Conservation (phyloP, 2,113 vertebrate genomes). For the Upupa epops region DNA sequence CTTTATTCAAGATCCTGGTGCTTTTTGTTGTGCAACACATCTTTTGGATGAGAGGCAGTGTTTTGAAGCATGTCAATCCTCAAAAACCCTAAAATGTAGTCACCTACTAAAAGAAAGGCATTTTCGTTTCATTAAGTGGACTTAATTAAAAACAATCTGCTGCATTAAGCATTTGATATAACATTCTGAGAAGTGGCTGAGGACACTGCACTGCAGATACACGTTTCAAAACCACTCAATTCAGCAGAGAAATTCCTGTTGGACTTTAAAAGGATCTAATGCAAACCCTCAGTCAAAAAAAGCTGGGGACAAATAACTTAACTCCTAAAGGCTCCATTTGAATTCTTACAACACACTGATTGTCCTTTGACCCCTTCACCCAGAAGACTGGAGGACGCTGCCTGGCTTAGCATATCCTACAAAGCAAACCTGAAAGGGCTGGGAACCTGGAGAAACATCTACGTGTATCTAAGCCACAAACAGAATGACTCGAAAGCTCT, state of each 20-base stretch:
- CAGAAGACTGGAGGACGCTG: conserved; percentile 3
- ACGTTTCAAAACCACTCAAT: background rate
- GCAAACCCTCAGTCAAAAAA: background rate
- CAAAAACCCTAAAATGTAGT: background rate
- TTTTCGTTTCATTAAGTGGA: background rate
- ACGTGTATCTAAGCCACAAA: background rate
- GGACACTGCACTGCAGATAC: background rate
- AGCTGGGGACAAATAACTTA: background rate
- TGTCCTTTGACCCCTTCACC: conserved; percentile 13
- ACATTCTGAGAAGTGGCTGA: background rate
- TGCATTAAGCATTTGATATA: background rate
- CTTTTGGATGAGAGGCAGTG: background rate
- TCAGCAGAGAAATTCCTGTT: background rate
- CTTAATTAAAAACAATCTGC: background rate
- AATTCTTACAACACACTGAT: conserved; percentile 7
- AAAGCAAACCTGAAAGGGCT: background rate
- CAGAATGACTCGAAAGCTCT: conserved; percentile 2
- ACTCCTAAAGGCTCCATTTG: conserved; percentile 11
- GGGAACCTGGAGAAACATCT: background rate
- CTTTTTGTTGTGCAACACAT: background rate
- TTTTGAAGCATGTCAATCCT: background rate
- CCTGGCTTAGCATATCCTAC: background rate
- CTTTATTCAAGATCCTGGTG: background rate
- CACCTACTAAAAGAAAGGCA: background rate
- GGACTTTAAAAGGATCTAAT: background rate